Evolutionary conservation across 1,140 invertebrate species (phyloP), one percentile per base, ranked within the genome.

Genomic region (Condylostylus longicornis): DNA sequence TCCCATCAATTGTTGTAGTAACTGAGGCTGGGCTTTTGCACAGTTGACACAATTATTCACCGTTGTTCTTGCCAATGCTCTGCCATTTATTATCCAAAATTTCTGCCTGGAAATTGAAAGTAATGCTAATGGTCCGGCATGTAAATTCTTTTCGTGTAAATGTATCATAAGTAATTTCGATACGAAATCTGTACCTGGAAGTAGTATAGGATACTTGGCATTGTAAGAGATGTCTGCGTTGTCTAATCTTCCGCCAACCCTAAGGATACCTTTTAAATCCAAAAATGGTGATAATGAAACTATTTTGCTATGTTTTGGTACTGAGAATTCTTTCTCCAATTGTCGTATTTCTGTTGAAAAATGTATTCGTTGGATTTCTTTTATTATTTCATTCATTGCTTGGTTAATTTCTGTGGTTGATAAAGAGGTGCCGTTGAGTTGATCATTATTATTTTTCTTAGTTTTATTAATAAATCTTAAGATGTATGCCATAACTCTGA

Each of bases 1-100:
- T 5, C 39, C 40, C 49, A 48, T 50, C 8, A 44, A 15, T 8
- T 38, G 33, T 37, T 19, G 14, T 18, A 37, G 6, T 7, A 12
- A 9, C 2, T 18, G 32, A 15, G 29, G 29, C 8, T 23, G 25
- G n/a, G 13, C 15, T 18, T 25, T n/a, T 10, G 13, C 25, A 17
- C 38, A 40, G 10, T 4, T 27, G 10, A 13, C 10, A 27, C 25
- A 27, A n/a, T 27, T 27, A 13, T 27, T 10, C 4, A 27, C 14
- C 4, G 10, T 10, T 27, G 4, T 27, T 27, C 14, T 27, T 8
- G 14, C 25, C 10, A n/a, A 13, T 27, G 10, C 10, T 27, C 14
- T 27, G 14, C 10, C 3, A 3, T 13, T 27, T 27, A 10, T 10
- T 4, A 27, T 27, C 25, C 25, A 27, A 13, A n/a, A 27, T 4